Base-by-base conservation (phyloP, 2,113 vertebrate species). In the Lichenostomus cassidix region DNA sequence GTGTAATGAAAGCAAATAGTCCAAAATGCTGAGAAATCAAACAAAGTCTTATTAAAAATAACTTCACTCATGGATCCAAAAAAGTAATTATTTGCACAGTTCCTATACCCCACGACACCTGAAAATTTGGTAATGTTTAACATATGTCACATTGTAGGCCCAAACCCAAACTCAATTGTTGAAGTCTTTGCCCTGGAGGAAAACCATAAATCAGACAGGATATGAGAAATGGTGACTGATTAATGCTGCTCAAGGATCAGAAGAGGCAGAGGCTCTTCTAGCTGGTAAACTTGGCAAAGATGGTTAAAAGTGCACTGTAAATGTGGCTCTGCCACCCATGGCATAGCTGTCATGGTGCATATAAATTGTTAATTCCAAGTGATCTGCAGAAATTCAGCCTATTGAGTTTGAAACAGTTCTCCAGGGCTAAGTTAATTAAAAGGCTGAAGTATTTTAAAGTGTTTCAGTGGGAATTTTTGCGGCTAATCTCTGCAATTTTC, bases 71-170 rank as follows among this genome's bases (percentile, higher is more conserved):
- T 12, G 8, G 59, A 78, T 89, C 92, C 73, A 87, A 89, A 91
- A 92, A 91, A 73, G 80, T 75, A 87, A 96, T 95, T 94, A 89
- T 93, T 81, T 84, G 83, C 80, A 89, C 69, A 89, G 91, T 79
- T 94, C 76, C 24, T 89, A 49, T 84, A 93, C 76, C 53, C 23
- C 44, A 64, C 44, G 68, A 74, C 95, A 96, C 94, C 94, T 97
- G 93, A 96, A 95, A 95, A 96, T 96, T 94, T 93, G 80, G 92
- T 95, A 94, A 92, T 97, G 90, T 88, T 93, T 93, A 96, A 90
- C 92, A 93, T 83, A 89, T 89, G 83, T 94, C 80, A 56, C 83
- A 71, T 37, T 84, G 90, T 71, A 93, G 85, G 69, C 62, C 65
- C 88, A 83, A 96, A 71, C 91, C 65, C 83, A 87, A 94, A 93